Evolutionary conservation across 2,797 vertebrate species (phyloP), one percentile per base, ranked within the genome.

Genomic region (Graptemys geographica): DNA sequence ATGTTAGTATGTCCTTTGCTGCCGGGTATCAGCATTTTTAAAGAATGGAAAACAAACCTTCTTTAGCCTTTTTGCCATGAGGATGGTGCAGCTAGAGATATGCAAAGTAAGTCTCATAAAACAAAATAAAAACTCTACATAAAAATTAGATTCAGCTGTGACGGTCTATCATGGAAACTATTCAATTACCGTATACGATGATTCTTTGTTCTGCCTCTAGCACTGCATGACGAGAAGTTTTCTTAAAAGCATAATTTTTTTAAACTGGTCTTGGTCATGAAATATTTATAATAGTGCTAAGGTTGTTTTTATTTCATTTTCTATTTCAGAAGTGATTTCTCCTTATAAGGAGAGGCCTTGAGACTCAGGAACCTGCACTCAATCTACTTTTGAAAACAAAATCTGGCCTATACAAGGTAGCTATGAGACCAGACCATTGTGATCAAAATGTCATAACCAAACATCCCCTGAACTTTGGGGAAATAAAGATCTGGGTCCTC

Each of bases 161-260:
- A 44, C 79, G 90, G 6, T 62, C 59, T 33, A 41, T 59, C 21
- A 2, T 4, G 21, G 57, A 65, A 94, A 37, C 56, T 37, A 37
- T 79, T 94, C 65, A 59, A 55, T 31, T 83, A 52, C 69, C 56
- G 83, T 81, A 69, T 1, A 13, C 95, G 93, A 91, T 12, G 0
- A 28, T 79, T 91, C 0, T 0, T 33, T 81, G 49, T 44, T 94
- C 88, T 90, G 93, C 78, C 91, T 82, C 90, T 96, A 74, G 78
- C 9, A 0, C 91, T 94, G 53, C 23, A 44, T 82, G 87, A 74
- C 84, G 87, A 96, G 51, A 18, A 91, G 28, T 28, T 41, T 55
- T 15, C 88, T 94, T 93, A 94, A 96, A 97, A 95, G 87, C 96
- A 90, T 93, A 86, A 44, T 62, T 51, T 93, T 80, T 79, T 86